phyloP scores from a whole-genome alignment of 2,797 vertebrate species.

The Silurus aristotelis region DNA sequence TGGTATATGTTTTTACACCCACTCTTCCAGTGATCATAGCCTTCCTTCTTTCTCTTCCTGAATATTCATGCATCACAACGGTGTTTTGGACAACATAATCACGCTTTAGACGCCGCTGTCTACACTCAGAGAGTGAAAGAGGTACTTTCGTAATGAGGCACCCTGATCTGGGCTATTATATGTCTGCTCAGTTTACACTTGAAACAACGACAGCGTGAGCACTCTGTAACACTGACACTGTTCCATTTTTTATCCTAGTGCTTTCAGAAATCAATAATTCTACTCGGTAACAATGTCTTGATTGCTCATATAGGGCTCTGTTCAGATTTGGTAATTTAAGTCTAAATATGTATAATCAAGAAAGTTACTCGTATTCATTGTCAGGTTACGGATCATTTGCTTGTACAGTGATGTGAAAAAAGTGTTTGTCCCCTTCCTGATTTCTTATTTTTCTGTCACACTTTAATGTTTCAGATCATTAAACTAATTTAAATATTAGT shows the following conservation, averaged over 20 bases:
- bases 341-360: neutral
- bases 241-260: neutral
- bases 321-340: neutral
- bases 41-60: slow-evolving; percentile 60
- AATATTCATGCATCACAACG: slow-evolving; percentile 59
- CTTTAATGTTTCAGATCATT: too few relatives aligned
- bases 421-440: too few relatives aligned
- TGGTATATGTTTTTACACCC: neutral
- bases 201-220: slow-evolving; percentile 60
- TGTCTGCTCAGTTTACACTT: slow-evolving; percentile 65
- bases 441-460: too few relatives aligned
- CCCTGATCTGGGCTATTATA: slow-evolving; percentile 46
- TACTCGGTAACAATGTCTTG: neutral
- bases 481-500: too few relatives aligned
- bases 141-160: slow-evolving; percentile 52
- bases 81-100: slow-evolving; percentile 61
- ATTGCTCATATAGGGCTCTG: neutral
- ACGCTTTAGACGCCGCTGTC: slow-evolving; percentile 62
- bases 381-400: neutral
- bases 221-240: neutral
- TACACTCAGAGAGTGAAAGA: slow-evolving; percentile 54
- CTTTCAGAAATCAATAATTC: neutral
- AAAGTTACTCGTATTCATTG: neutral
- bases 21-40: neutral
- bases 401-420: neutral